Conservation (phyloP, 2,888 invertebrate species). For the Apocheima hispidaria region DNA sequence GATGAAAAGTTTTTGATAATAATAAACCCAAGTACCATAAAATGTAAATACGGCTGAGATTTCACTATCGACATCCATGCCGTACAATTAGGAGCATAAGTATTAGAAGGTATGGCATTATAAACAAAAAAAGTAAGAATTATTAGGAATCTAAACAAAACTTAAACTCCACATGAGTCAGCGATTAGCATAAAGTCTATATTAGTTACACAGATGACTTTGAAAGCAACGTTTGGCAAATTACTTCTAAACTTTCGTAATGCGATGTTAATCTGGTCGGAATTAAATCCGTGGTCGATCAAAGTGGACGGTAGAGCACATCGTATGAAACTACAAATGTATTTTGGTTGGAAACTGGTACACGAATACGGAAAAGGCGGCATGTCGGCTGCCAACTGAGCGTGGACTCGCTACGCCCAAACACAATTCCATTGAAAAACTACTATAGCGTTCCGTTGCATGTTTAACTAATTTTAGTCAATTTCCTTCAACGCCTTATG, state of each 20-base stretch:
- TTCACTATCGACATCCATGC: constrained; percentile 48
- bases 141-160: constrained; percentile 14
- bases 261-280: constrained; percentile 43
- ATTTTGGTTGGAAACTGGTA: constrained; percentile 57
- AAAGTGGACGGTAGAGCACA: constrained; percentile 42
- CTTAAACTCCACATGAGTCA: constrained; percentile 7
- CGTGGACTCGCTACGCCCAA: constrained; percentile 59
- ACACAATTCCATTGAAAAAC: constrained; percentile 48
- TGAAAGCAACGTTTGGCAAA: constrained; percentile 32
- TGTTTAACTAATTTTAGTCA: constrained; percentile 53
- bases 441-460: constrained; percentile 48
- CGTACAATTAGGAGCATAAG: constrained; percentile 11
- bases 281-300: constrained; percentile 35
- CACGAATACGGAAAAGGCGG: constrained; percentile 69
- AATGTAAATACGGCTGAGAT: constrained; percentile 36
- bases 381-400: constrained; percentile 59
- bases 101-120: constrained; percentile 6
- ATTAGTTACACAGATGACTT: constrained; percentile 33
- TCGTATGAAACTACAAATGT: constrained; percentile 51
- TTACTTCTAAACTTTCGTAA: constrained; percentile 44
- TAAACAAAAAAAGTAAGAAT: not conserved
- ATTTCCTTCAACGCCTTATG: constrained; percentile 51
- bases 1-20: too few relatives aligned
- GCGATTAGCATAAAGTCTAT: constrained; percentile 23
- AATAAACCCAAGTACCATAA: constrained; percentile 43